Base-by-base conservation (phyloP, 2,888 invertebrate genomes). In the Altica lythri region DNA sequence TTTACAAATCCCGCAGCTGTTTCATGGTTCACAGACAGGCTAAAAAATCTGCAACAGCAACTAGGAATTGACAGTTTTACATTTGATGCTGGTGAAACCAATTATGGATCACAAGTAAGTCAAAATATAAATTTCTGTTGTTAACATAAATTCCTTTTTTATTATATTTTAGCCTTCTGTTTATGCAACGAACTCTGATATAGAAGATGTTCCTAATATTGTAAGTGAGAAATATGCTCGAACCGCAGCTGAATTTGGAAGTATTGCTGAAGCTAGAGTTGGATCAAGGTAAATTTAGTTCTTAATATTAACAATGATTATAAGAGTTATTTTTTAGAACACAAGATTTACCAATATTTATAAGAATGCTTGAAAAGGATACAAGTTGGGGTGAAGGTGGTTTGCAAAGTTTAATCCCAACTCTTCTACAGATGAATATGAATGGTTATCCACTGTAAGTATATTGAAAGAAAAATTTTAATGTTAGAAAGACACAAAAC, bases 61-160 rank as follows among this genome's bases (percentile, higher is more conserved):
- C 83, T 84, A 48, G 87, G 84, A 0, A 82, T 92, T 14, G 86
- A 89, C 65, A 84, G 86, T 54, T 84, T 89, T 62, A 91, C 91
- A 76, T 91, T 92, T 66, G 90, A 92, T 67, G 91, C 90, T 35
- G 92, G 91, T 18, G 90, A 91, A 73, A 79, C 81, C 0, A 83
- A 84, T 62, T 89, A 84, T 83, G 75, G n/a, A n/a, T n/a, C n/a
- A n/a, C n/a, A n/a, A n/a, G n/a, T n/a, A n/a, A n/a, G n/a, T n/a
- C n/a, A n/a, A n/a, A n/a, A n/a, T n/a, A n/a, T n/a, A n/a, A n/a
- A n/a, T n/a, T n/a, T n/a, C n/a, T n/a, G n/a, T n/a, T n/a, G n/a
- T n/a, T n/a, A n/a, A n/a, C n/a, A n/a, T n/a, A n/a, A n/a, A n/a
- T n/a, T n/a, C n/a, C n/a, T n/a, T n/a, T n/a, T n/a, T n/a, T n/a